Evolutionary conservation across 1,140 invertebrate genomes (phyloP).

Genomic region (Sitobion miscanthi): DNA sequence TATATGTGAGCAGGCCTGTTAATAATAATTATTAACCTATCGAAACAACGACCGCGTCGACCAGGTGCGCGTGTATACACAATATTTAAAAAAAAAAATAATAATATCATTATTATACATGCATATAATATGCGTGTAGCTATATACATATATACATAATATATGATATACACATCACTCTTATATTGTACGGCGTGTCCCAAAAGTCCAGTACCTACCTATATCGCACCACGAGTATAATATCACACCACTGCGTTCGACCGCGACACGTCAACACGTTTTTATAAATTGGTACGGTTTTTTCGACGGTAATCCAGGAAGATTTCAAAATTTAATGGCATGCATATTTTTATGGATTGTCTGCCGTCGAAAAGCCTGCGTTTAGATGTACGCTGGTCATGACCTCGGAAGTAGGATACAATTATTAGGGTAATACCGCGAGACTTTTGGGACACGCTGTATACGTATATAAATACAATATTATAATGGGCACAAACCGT

Average conservation of each 20-base stretch:
- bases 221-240: no score
- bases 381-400: background rate
- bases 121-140: background rate
- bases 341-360: background rate
- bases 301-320: background rate
- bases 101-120: background rate
- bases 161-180: background rate
- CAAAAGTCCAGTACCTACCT: background rate
- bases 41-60: conserved; percentile 10
- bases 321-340: background rate
- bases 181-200: background rate
- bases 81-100: no score
- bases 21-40: conserved; percentile 25
- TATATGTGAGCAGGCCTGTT: background rate
- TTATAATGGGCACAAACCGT: background rate
- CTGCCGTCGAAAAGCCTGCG: background rate
- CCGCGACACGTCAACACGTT: background rate
- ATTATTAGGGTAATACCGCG: background rate
- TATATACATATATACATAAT: background rate
- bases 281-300: background rate
- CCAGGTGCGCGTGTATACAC: background rate
- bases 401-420: background rate
- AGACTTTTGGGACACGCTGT: background rate
- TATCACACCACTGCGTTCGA: no score
- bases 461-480: background rate